A percentile compares a stretch with the other conserved stretches of the same genome.
Evolutionary conservation across 1,140 invertebrate species (phyloP).

Genomic region (Propsilocerus akamusi): DNA sequence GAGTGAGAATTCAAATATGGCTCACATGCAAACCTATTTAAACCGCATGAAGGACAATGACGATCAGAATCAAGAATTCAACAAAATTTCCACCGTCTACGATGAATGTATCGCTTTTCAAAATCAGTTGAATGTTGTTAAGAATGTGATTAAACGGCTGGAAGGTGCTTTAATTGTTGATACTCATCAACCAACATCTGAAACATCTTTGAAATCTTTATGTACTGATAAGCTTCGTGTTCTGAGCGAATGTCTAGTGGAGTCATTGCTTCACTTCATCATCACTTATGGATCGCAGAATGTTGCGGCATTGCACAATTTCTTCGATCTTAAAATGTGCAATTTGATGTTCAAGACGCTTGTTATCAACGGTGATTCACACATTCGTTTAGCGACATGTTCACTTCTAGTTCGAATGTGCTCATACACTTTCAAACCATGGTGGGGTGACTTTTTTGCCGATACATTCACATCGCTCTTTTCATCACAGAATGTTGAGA

Average conservation of each 20-base stretch:
- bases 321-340: conserved; percentile 37
- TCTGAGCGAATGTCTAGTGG: conserved; percentile 59
- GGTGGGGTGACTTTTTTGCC: conserved; percentile 79
- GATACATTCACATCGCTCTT: conserved; percentile 62
- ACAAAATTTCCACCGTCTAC: conserved; percentile 58
- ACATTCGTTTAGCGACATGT: conserved; percentile 33
- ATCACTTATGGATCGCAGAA: conserved; percentile 35
- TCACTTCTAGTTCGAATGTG: conserved; percentile 57
- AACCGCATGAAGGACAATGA: conserved; percentile 43
- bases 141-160: conserved; percentile 48
- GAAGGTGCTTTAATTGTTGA: conserved; percentile 29
- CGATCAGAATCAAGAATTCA: conserved; percentile 29
- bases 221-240: conserved; percentile 61
- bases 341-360: conserved; percentile 43
- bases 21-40: conserved; percentile 62
- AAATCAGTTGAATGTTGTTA: conserved; percentile 57
- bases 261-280: conserved; percentile 52
- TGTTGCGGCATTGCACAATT: conserved; percentile 29
- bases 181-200: conserved; percentile 18
- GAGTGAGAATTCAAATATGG: conserved; percentile 55
- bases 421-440: conserved; percentile 40
- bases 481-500: conserved; percentile 51
- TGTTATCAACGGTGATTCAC: conserved; percentile 21
- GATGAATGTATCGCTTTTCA: conserved; percentile 67
- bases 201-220: conserved; percentile 31